phyloP scores from a whole-genome alignment of 2,888 invertebrate species.

The Cheilosia pagana region DNA sequence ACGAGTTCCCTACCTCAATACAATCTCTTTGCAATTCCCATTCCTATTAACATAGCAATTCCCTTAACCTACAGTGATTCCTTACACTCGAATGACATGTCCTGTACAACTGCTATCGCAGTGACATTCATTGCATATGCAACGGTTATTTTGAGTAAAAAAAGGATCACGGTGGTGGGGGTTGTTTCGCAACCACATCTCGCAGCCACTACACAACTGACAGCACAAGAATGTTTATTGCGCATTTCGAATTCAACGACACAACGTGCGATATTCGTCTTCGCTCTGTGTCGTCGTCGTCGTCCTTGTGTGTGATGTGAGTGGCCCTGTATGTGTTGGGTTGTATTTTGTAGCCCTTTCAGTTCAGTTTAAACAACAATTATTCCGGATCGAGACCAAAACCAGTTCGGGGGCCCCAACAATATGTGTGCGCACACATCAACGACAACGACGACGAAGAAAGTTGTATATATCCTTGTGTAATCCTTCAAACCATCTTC shows the following conservation, averaged over 20 bases:
- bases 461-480: slow-evolving; percentile 39
- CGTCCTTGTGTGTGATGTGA: not conserved
- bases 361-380: slow-evolving; percentile 67
- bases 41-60: slow-evolving; percentile 44
- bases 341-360: slow-evolving; percentile 22
- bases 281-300: not conserved
- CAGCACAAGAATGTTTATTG: slow-evolving; percentile 65
- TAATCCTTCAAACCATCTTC: slow-evolving; percentile 49
- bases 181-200: not conserved
- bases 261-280: slow-evolving; percentile 23
- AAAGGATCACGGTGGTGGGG: slow-evolving; percentile 7
- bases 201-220: slow-evolving; percentile 40
- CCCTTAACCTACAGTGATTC: slow-evolving; percentile 32
- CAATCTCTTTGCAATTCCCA: slow-evolving; percentile 12
- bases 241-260: slow-evolving; percentile 58
- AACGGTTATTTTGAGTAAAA: slow-evolving; percentile 39
- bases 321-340: not conserved
- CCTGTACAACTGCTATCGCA: slow-evolving; percentile 39
- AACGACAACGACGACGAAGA: slow-evolving; percentile 30
- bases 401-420: slow-evolving; percentile 41
- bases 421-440: slow-evolving; percentile 24
- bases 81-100: slow-evolving; percentile 41
- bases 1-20: too few relatives aligned
- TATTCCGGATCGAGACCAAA: slow-evolving; percentile 49
- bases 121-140: slow-evolving; percentile 73